phyloP scores from a whole-genome alignment of 2,113 vertebrate genomes.

The Thinocorus orbignyianus region DNA sequence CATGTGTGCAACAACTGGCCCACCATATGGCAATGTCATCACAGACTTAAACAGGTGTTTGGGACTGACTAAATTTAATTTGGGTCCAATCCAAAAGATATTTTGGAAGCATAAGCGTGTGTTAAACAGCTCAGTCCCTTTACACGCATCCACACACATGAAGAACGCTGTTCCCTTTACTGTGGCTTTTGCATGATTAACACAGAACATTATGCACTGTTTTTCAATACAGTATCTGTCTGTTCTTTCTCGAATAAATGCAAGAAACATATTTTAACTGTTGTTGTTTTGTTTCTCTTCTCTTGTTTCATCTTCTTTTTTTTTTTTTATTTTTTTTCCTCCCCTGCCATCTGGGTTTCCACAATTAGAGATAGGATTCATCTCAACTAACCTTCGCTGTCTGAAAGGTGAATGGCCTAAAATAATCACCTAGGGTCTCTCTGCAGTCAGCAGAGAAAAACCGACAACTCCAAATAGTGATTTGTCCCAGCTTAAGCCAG shows the following conservation, averaged over 20 bases:
- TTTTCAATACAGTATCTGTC: neutral
- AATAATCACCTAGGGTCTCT: conserved; percentile 57
- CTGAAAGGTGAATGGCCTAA: conserved; percentile 58
- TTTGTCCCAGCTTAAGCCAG: conserved; percentile 55
- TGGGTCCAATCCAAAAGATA: conserved; percentile 27
- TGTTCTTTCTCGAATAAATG: neutral
- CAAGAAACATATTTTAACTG: neutral
- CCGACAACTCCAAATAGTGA: conserved; percentile 38
- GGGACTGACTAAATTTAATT: conserved; percentile 34
- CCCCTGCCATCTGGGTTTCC: conserved; percentile 43
- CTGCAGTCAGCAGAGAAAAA: conserved; percentile 51
- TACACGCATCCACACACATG: neutral
- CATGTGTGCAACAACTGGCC: conserved; percentile 7
- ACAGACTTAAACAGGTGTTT: conserved; percentile 43
- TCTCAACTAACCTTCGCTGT: conserved; percentile 63
- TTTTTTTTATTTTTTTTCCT: neutral
- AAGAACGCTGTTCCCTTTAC: neutral
- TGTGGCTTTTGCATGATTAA: neutral
- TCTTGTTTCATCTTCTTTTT: neutral
- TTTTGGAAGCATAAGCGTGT: neutral
- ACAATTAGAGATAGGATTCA: conserved; percentile 59
- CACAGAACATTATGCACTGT: neutral
- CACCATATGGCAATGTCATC: conserved; percentile 45
- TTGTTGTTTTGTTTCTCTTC: neutral
- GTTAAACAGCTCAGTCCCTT: neutral